Base-by-base conservation (phyloP, 2,113 vertebrate genomes). In the Plestiodon gilberti region DNA sequence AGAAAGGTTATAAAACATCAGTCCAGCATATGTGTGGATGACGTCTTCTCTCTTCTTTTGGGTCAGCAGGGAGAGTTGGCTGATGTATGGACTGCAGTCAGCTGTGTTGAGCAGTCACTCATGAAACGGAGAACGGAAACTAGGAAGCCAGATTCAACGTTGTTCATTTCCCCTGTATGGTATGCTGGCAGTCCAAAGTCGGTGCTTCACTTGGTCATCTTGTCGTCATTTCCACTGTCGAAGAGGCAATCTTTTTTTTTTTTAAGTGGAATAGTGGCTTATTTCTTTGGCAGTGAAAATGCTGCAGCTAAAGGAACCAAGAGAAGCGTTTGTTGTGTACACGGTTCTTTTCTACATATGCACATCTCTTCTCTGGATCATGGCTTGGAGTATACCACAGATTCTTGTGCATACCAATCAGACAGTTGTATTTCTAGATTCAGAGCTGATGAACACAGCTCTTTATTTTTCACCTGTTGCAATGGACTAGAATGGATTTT, bases 1-100 rank as follows among this genome's bases (percentile, higher is more conserved):
- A 95, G 88, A 85, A 91, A 94, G 35, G 86, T 91, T 89, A 93
- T 89, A 93, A 92, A 93, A 84, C 79, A 87, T 85, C 87, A 77
- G 88, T 82, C 91, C 84, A 85, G 82, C 89, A 89, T 84, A 81
- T 86, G 17, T 80, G 84, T 81, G 84, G 33, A 9, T 3, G 89
- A 69, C 78, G 81, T 67, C 22, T 88, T 83, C 43, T 64, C 79
- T 76, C 59, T 30, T 73, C 28, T n/a, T 83, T 18, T 20, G 75
- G 14, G 65, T 71, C 78, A 83, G 55, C 52, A 0, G 0, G 28
- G 73, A 57, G 82, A 71, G 62, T 67, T 79, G 65, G 67, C 23
- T 28, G 91, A 83, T 4, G 0, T 2, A 18, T 70, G 78, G 90
- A 5, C 3, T 90, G 67, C 48, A 81, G 20, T 22, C 79, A 20